These are phyloP conservation scores for Amniataba percoides DNA, from an alignment of 2,797 vertebrate genomes.

Conservation along the genomic window DNA sequence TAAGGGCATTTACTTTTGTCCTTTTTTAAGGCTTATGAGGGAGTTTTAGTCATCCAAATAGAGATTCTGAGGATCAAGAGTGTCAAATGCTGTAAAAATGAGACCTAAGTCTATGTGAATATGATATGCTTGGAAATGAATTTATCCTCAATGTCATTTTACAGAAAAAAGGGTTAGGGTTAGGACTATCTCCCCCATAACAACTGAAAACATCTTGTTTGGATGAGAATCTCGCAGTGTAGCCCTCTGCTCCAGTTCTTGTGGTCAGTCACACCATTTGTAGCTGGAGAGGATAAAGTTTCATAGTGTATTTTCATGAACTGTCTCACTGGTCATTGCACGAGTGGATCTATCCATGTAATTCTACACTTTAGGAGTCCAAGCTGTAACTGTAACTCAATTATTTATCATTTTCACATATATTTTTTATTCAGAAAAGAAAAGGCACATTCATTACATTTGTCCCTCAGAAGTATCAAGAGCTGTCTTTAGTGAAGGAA, in stretches of 20 bases:
- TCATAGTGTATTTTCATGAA: constrained; percentile 26
- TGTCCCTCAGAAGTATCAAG: constrained; percentile 18
- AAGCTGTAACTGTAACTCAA: constrained; percentile 8
- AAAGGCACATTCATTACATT: constrained; percentile 39
- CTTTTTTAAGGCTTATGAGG: neutral
- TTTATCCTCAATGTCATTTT: neutral
- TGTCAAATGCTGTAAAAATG: neutral
- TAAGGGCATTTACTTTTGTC: neutral
- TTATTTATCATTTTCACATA: neutral
- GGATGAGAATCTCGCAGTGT: neutral
- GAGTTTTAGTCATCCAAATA: neutral
- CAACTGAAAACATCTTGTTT: constrained; percentile 16
- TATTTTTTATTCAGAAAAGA: constrained; percentile 11
- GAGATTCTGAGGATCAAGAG: neutral
- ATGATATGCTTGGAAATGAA: neutral
- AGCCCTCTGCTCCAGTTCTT: neutral
- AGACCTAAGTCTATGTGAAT: neutral
- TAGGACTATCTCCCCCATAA: neutral
- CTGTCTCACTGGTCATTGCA: constrained; percentile 3
- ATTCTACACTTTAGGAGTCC: constrained; percentile 20
- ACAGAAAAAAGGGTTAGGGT: constrained; percentile 7
- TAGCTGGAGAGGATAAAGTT: constrained; percentile 12
- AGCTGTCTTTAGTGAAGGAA: constrained; percentile 35
- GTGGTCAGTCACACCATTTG: constrained; percentile 4
- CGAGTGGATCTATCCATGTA: neutral